Percentiles rank a stretch among this genome's conserved stretches.
These are phyloP conservation scores for Gallinago undulata DNA, from an alignment of 2,113 vertebrate species.

Conservation along the genomic window DNA sequence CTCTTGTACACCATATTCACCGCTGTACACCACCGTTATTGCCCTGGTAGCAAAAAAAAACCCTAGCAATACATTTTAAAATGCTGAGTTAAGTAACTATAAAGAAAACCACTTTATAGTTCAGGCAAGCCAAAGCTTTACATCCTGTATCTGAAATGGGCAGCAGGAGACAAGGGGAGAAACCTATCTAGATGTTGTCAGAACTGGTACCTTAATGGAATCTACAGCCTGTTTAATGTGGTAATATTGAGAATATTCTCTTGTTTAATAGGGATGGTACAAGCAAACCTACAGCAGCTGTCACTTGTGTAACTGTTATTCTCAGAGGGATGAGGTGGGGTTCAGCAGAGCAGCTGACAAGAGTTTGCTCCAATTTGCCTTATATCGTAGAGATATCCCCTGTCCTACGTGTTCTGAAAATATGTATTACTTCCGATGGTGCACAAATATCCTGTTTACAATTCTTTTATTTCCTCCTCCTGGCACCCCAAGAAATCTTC, in stretches of 20 bases:
- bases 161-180: background rate
- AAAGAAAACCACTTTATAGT: background rate
- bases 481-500: background rate
- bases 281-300: background rate
- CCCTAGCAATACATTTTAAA: background rate
- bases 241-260: background rate
- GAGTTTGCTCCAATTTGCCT: background rate
- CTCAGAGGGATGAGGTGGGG: background rate
- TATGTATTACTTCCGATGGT: background rate
- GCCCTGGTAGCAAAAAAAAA: background rate
- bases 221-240: background rate
- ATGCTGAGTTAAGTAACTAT: background rate
- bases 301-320: accelerated
- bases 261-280: accelerated
- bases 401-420: background rate
- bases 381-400: background rate
- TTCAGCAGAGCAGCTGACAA: background rate
- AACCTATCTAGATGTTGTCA: background rate
- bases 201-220: background rate
- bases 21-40: background rate
- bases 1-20: background rate
- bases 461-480: background rate
- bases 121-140: background rate
- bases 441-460: background rate
- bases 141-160: background rate